phyloP scores from a whole-genome alignment of 2,113 vertebrate genomes.

The Erinaceus europaeus region DNA sequence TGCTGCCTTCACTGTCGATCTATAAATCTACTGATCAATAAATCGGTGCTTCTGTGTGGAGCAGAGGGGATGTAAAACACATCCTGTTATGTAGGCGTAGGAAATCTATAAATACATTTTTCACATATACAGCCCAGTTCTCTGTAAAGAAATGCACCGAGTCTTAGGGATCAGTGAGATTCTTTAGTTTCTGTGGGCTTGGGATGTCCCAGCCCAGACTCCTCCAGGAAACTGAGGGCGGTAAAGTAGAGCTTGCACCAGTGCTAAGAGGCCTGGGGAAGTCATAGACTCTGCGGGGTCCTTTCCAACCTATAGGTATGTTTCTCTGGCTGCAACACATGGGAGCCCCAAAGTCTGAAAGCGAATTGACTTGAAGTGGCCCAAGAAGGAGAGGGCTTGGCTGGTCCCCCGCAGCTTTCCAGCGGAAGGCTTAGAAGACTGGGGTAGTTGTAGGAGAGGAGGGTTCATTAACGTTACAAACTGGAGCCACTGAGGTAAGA shows the following conservation, averaged over 20 bases:
- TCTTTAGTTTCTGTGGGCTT: slow-evolving; percentile 9
- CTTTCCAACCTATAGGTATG: neutral
- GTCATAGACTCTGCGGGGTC: neutral
- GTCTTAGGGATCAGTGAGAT: neutral
- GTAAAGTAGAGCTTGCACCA: neutral
- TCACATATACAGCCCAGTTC: neutral
- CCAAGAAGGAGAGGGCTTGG: neutral
- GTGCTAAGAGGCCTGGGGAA: neutral
- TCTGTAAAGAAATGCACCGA: slow-evolving; percentile 15
- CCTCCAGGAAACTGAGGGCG: slow-evolving; percentile 5
- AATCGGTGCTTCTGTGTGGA: slow-evolving; percentile 63
- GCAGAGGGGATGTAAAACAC: slow-evolving; percentile 31
- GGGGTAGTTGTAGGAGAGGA: slow-evolving; percentile 6
- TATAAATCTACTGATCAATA: slow-evolving; percentile 70
- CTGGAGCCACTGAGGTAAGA: slow-evolving; percentile 4
- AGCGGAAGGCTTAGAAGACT: neutral
- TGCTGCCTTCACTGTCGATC: slow-evolving; percentile 45
- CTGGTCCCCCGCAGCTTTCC: neutral
- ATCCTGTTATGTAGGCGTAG: slow-evolving; percentile 32
- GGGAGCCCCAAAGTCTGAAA: neutral
- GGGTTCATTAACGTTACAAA: slow-evolving; percentile 35
- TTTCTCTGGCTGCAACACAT: neutral
- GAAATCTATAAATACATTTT: slow-evolving; percentile 37
- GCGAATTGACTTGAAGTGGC: neutral
- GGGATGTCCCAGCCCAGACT: neutral